Percentiles rank a stretch among this genome's conserved stretches.
These are phyloP conservation scores for Sebastes dallii DNA, from an alignment of 2,797 vertebrate genomes.

Conservation along the genomic window DNA sequence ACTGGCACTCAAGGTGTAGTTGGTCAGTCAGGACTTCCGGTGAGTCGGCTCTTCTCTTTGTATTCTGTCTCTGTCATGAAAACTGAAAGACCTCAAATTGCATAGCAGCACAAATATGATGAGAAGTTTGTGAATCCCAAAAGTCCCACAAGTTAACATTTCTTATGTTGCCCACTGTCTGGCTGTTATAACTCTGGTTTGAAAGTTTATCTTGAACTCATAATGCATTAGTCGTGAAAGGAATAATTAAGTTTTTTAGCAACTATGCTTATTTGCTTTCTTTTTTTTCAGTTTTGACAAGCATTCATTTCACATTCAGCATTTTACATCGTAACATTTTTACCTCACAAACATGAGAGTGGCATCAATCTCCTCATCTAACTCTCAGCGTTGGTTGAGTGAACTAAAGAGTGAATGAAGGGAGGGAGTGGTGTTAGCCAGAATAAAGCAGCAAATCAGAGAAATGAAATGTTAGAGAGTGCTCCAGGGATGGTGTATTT, in stretches of 20 bases:
- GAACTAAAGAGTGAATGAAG: too few relatives aligned
- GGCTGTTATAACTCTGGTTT: neutral
- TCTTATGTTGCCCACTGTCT: neutral
- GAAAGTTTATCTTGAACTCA: neutral
- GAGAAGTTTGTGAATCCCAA: neutral
- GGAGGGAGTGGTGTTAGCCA: fast-evolving
- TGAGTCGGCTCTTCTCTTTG: conserved; percentile 50
- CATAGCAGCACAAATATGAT: neutral
- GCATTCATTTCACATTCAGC: neutral
- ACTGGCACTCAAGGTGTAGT: conserved; percentile 90
- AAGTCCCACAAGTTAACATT: neutral
- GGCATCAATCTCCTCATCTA: too few relatives aligned
- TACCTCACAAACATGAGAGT: too few relatives aligned
- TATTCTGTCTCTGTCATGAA: neutral
- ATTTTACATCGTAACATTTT: neutral
- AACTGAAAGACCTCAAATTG: neutral
- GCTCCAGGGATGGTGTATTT: fast-evolving
- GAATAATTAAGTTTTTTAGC: neutral
- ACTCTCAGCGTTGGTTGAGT: neutral
- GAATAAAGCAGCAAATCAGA: too few relatives aligned
- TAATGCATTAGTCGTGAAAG: neutral
- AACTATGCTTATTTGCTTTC: neutral
- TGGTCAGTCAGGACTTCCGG: conserved; percentile 88
- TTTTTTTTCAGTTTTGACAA: neutral
- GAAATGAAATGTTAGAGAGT: too few relatives aligned